A percentile compares a stretch with the other conserved stretches of the same genome.
phyloP scores from a whole-genome alignment of 2,113 vertebrate genomes.

The Thunnus thynnus region DNA sequence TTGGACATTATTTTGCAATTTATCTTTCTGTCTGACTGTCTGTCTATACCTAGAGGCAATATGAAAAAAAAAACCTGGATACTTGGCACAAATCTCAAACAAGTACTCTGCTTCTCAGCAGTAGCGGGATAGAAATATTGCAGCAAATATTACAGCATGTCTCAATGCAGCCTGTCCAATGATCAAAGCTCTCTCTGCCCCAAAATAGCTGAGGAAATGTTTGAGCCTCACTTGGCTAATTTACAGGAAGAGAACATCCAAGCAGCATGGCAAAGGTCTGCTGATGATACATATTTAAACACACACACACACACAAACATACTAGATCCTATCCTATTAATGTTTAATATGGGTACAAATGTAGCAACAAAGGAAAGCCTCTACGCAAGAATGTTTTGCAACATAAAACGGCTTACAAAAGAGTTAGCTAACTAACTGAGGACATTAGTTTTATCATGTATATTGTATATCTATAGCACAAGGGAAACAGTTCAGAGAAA shows the following conservation, averaged over 20 bases:
- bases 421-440: too few relatives aligned
- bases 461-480: too few relatives aligned
- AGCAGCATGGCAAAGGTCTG: conserved; percentile 23
- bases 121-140: conserved; percentile 20
- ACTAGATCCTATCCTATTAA: too few relatives aligned
- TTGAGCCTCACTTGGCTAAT: conserved; percentile 23
- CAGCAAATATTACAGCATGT: conserved; percentile 35
- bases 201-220: conserved; percentile 44
- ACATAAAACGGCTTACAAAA: too few relatives aligned
- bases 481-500: too few relatives aligned
- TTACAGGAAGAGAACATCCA: conserved; percentile 20
- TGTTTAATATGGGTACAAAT: too few relatives aligned
- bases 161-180: conserved; percentile 29
- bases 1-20: background rate
- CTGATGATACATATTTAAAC: conserved; percentile 14
- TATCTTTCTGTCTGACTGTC: background rate
- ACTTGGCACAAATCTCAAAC: background rate
- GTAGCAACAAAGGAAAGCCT: too few relatives aligned
- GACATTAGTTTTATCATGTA: too few relatives aligned
- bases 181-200: conserved; percentile 47
- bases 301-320: background rate
- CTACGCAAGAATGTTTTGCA: too few relatives aligned
- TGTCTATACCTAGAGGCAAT: background rate
- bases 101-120: background rate
- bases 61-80: background rate